Percentiles rank a stretch among this genome's conserved stretches.
phyloP scores from a whole-genome alignment of 2,888 invertebrate species.

The Azorinus chamasolen region DNA sequence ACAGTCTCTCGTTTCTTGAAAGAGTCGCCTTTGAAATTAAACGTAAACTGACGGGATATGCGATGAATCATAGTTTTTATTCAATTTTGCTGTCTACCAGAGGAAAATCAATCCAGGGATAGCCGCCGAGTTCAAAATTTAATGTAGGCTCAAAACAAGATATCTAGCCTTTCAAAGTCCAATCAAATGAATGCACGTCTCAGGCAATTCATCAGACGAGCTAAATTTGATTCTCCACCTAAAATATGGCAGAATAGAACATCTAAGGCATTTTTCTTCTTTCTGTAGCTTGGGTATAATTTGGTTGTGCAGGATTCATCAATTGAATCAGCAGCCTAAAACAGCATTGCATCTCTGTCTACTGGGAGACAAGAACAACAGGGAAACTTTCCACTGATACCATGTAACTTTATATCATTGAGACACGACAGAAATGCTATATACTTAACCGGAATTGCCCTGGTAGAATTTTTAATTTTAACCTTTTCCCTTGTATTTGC shows the following conservation, averaged over 20 bases:
- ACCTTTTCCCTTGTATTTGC: no score
- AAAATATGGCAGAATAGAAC: slow-evolving; percentile 9
- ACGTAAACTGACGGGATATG: slow-evolving; percentile 19
- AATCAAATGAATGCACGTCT: slow-evolving; percentile 17
- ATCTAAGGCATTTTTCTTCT: slow-evolving; percentile 3
- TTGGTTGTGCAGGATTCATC: no score
- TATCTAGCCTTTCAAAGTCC: slow-evolving; percentile 11
- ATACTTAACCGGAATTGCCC: no score
- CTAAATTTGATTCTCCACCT: slow-evolving; percentile 15
- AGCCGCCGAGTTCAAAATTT: slow-evolving; percentile 9
- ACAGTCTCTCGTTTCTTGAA: no score
- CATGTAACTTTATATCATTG: no score
- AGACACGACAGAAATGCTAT: no score
- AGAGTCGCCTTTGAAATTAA: no score
- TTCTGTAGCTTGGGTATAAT: neutral
- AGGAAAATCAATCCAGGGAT: slow-evolving; percentile 33
- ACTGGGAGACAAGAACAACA: no score
- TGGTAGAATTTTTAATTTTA: no score
- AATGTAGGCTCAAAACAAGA: slow-evolving; percentile 9
- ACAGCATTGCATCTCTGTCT: no score
- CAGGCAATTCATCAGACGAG: slow-evolving; percentile 10
- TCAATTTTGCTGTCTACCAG: slow-evolving; percentile 53
- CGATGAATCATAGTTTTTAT: slow-evolving; percentile 51
- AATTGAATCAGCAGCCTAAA: no score
- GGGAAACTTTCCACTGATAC: no score